A percentile compares a stretch with the other conserved stretches of the same genome.
phyloP scores from a whole-genome alignment of 2,113 vertebrate species.

The Bos taurus region ARS-UCD2.0 NC_037344.1:56264001-56264500 shows the following conservation, averaged over 20 bases:
- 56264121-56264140: not conserved
- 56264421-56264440: not conserved
- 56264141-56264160: not conserved
- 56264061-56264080: not conserved
- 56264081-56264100: not conserved
- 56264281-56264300: not conserved
- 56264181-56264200: not conserved
- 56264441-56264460: not conserved
- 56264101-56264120: not conserved
- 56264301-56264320: not conserved
- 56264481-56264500: not conserved
- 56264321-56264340: not conserved
- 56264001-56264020: not conserved
- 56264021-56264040: not conserved
- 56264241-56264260: not conserved
- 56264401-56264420: not conserved
- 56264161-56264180: not conserved
- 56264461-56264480: not conserved
- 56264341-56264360: not conserved
- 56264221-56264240: not conserved
- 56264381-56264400: not conserved
- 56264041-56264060: not conserved
- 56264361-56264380: not conserved
- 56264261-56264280: not conserved
- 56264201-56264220: not conserved